Percentiles rank a stretch among this genome's conserved stretches.
Evolutionary conservation across 2,888 invertebrate species (phyloP).

Genomic region (Steinernema hermaphroditum): DNA sequence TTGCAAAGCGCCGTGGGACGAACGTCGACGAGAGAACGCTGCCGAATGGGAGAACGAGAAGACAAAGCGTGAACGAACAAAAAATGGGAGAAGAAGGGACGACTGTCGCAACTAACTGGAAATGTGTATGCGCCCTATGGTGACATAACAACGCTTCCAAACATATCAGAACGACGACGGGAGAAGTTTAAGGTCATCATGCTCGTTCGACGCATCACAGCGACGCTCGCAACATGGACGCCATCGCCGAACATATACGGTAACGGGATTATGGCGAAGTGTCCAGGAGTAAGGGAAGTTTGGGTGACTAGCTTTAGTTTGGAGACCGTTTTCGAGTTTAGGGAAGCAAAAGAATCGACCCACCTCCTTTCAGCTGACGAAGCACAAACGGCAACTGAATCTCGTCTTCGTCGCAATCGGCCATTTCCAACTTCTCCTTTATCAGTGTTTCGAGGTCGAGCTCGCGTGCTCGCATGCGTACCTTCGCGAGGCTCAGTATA

Average conservation of each 20-base stretch:
- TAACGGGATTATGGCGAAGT: too few relatives aligned
- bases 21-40: constrained; percentile 13
- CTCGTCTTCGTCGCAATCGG: constrained; percentile 37
- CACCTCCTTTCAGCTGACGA: constrained; percentile 46
- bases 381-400: constrained; percentile 43
- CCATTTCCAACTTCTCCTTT: constrained; percentile 36
- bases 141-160: constrained; percentile 12
- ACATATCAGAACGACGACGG: neutral
- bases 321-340: too few relatives aligned
- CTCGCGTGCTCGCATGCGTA: constrained; percentile 44
- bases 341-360: constrained; percentile 11
- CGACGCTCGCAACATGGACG: neutral
- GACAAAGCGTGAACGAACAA: constrained; percentile 1
- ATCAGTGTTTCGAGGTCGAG: constrained; percentile 41
- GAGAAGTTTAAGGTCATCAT: constrained; percentile 15
- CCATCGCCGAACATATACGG: neutral
- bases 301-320: too few relatives aligned
- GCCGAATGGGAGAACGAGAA: neutral
- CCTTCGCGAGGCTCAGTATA: constrained; percentile 41
- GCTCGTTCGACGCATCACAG: neutral
- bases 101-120: constrained; percentile 26
- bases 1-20: neutral
- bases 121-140: constrained; percentile 19
- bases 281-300: neutral
- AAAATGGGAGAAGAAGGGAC: neutral